phyloP scores from a whole-genome alignment of 2,888 invertebrate genomes.

The Halictus ligatus region DNA sequence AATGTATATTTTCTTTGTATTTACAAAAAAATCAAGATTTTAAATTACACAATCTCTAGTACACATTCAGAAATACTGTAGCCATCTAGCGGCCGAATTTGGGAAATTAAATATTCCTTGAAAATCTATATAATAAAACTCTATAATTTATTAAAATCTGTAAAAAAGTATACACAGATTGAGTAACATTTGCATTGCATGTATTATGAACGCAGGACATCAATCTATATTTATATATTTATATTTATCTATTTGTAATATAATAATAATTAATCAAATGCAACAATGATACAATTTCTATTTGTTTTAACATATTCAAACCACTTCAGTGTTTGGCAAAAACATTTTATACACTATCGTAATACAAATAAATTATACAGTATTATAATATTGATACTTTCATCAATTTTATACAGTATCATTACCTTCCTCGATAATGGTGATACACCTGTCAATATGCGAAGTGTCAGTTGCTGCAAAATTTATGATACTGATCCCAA shows the following conservation, averaged over 20 bases:
- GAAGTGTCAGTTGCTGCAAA: constrained; percentile 14
- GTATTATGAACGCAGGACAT: background rate
- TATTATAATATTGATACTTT: background rate
- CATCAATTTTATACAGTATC: background rate
- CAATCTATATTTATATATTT: background rate
- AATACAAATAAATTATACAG: too few species aligned
- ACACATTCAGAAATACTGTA: too few species aligned
- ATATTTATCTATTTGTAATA: background rate
- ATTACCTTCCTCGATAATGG: background rate
- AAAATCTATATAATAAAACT: too few species aligned
- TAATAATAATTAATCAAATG: background rate
- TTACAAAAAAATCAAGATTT: background rate
- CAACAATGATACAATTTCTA: background rate
- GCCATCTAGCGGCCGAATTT: too few species aligned
- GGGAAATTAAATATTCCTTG: background rate
- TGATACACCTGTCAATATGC: background rate
- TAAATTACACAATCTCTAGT: background rate
- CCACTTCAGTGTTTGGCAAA: background rate
- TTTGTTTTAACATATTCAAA: background rate
- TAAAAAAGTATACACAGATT: background rate
- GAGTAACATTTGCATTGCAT: background rate
- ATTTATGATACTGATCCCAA: constrained; percentile 14
- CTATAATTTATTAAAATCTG: too few species aligned
- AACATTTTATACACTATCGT: background rate
- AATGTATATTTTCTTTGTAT: background rate